phyloP scores from a whole-genome alignment of 2,888 invertebrate genomes.

The Euclidia mi region DNA sequence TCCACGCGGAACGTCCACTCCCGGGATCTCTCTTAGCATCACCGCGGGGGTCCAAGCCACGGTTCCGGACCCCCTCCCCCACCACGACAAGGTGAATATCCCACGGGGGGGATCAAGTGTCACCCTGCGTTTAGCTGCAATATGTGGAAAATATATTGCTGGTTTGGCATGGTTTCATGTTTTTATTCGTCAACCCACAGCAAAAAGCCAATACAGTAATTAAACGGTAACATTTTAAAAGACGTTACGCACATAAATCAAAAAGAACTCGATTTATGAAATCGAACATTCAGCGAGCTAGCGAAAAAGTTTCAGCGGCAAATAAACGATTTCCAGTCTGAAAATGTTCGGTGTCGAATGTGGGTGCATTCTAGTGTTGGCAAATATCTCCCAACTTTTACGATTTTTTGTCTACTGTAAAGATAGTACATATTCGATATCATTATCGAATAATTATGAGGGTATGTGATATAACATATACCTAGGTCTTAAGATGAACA shows the following conservation, averaged over 20 bases:
- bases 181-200: background rate
- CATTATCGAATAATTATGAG: too few species aligned
- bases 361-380: slow-evolving; percentile 30
- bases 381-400: slow-evolving; percentile 16
- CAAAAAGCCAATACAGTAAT: slow-evolving; percentile 15
- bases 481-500: too few species aligned
- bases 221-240: slow-evolving; percentile 27
- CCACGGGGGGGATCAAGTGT: too few species aligned
- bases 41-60: too few species aligned
- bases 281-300: slow-evolving; percentile 31
- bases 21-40: too few species aligned
- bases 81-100: too few species aligned
- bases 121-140: too few species aligned
- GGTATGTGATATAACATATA: too few species aligned
- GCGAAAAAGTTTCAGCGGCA: slow-evolving; percentile 43
- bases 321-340: slow-evolving; percentile 44
- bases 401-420: background rate
- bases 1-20: too few species aligned
- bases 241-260: slow-evolving; percentile 42
- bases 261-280: slow-evolving; percentile 45
- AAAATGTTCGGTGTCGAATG: slow-evolving; percentile 41
- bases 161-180: background rate
- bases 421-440: too few species aligned
- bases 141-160: too few species aligned
- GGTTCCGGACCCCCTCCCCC: too few species aligned